Base-by-base conservation (phyloP, 1,140 invertebrate species). In the Teleogryllus occipitalis region DNA sequence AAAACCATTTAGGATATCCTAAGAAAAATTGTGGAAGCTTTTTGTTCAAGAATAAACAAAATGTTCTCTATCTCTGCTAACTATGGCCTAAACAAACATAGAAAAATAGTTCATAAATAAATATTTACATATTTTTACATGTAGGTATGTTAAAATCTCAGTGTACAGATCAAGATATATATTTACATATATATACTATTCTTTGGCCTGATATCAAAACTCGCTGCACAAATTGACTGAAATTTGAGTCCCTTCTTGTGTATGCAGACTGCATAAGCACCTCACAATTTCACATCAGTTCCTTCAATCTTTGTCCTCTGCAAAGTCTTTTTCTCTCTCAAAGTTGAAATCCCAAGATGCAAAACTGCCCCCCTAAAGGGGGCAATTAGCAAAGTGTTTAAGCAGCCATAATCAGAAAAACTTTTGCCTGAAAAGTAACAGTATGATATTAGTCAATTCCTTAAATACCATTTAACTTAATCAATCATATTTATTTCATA, bases 41-140 rank as follows among this genome's bases (percentile, higher is more conserved):
- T 7, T 54, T 12, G 21, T 21, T 77, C 48, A 49, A 77, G 22
- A 48, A 21, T 21, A 77, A n/a, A 77, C 22, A 77, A 14, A 22
- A 10, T 47, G 47, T 76, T 76, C 47, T 46, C 47, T 7, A 47
- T 47, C 47, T 49, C 48, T 21, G 14, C 21, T n/a, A 22, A 47
- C 22, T 77, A 21, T 54, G 39, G 48, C n/a, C 46, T 77, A 48
- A 48, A 21, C 48, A 21, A 21, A 77, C 21, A 77, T 77, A 77
- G 47, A 77, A 77, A 77, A 77, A 77, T 77, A 77, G 76, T 48
- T 48, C 48, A 77, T 48, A 48, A n/a, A 22, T 77, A 54, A 77
- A 48, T 77, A 77, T 77, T 47, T 77, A 48, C 76, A 77, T 54
- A 48, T 49, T 48, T 77, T 47, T 22, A 77, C 76, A 77, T 48